Evolutionary conservation across 2,797 vertebrate genomes (phyloP).

Genomic region (Leptoclinus maculatus): DNA sequence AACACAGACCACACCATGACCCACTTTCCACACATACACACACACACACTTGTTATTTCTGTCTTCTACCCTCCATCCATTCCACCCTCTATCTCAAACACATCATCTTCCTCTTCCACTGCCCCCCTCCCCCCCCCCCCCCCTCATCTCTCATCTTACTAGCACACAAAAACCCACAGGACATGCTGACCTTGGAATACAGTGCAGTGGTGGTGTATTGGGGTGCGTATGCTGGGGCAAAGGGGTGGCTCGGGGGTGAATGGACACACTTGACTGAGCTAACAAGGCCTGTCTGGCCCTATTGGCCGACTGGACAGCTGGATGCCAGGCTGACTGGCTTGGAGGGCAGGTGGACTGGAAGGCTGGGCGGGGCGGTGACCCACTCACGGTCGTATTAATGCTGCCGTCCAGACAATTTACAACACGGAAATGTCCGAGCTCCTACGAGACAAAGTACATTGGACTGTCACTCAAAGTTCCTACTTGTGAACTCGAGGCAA

Average conservation of each 20-base stretch:
- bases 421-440: neutral
- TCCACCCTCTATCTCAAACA: constrained; percentile 61
- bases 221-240: constrained; percentile 62
- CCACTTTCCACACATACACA: constrained; percentile 68
- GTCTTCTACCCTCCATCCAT: constrained; percentile 65
- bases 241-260: constrained; percentile 77
- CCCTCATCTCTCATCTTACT: constrained; percentile 38
- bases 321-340: constrained; percentile 60
- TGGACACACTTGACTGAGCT: constrained; percentile 78
- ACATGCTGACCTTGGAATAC: constrained; percentile 79
- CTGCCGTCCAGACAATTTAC: neutral
- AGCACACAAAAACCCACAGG: constrained; percentile 47
- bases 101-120: constrained; percentile 38
- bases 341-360: constrained; percentile 65
- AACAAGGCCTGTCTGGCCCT: constrained; percentile 67
- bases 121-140: neutral
- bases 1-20: constrained; percentile 75
- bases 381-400: constrained; percentile 7
- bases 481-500: neutral
- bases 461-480: neutral
- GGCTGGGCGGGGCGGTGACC: constrained; percentile 54
- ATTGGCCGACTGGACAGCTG: constrained; percentile 65
- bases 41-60: constrained; percentile 61
- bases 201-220: constrained; percentile 50
- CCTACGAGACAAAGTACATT: neutral